phyloP scores from a whole-genome alignment of 2,113 vertebrate genomes.

The Lasiurus borealis region DNA sequence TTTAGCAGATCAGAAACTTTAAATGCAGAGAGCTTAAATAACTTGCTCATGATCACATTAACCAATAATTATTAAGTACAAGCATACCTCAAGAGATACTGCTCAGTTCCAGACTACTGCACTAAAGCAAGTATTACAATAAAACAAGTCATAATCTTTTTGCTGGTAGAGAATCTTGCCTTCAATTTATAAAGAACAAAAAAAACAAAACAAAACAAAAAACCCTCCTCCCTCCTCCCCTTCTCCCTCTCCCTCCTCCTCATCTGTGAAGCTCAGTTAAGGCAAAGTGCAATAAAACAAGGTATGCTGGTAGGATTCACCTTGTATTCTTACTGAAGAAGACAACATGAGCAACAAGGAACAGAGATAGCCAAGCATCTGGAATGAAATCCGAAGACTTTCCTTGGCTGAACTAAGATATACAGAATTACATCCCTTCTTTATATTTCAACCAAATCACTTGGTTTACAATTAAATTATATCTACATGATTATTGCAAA shows the following conservation, averaged over 20 bases:
- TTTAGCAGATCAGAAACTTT: neutral
- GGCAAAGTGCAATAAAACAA: neutral
- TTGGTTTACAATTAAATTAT: conserved; percentile 1
- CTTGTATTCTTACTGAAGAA: neutral
- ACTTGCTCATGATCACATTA: conserved; percentile 13
- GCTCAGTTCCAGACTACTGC: neutral
- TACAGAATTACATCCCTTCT: neutral
- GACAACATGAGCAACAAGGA: neutral
- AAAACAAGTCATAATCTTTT: neutral
- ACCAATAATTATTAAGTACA: neutral
- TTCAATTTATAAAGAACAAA: neutral
- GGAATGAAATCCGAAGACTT: neutral
- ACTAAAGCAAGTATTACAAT: neutral
- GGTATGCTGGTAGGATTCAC: neutral
- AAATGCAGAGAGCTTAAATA: neutral
- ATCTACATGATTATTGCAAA: neutral
- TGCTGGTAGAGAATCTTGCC: neutral
- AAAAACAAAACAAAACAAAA: too few relatives aligned
- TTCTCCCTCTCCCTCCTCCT: too few relatives aligned
- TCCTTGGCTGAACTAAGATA: conserved; percentile 1
- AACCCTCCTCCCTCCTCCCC: too few relatives aligned
- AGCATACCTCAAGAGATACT: neutral
- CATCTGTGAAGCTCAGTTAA: neutral
- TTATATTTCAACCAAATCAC: conserved; percentile 17
- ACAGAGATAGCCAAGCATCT: neutral